Evolutionary conservation across 2,797 vertebrate genomes (phyloP).

Genomic region (Cyprinodon diabolis): DNA sequence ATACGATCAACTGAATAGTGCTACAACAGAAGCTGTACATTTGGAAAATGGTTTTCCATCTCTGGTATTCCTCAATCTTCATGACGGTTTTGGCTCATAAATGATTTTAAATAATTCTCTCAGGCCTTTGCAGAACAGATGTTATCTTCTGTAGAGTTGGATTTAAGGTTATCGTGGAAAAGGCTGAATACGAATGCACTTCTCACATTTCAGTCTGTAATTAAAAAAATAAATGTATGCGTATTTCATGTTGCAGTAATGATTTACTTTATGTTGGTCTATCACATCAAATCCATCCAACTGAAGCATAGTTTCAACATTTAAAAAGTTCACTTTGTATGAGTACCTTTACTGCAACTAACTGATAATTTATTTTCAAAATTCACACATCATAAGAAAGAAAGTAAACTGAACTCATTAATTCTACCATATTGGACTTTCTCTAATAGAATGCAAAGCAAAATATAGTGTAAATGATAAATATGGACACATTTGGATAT

Average conservation of each 20-base stretch:
- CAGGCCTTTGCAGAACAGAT: background rate
- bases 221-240: background rate
- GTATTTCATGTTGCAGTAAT: background rate
- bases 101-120: background rate
- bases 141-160: background rate
- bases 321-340: background rate
- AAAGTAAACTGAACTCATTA: background rate
- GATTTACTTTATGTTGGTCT: background rate
- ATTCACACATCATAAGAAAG: background rate
- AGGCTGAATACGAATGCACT: background rate
- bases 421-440: background rate
- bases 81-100: background rate
- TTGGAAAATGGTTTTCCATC: background rate
- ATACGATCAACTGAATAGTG: background rate
- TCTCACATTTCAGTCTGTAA: background rate
- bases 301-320: background rate
- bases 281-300: background rate
- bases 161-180: background rate
- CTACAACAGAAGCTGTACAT: background rate
- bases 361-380: background rate
- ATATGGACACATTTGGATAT: conserved; percentile 57
- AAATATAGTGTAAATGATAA: conserved; percentile 55
- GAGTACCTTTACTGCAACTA: background rate
- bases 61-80: background rate
- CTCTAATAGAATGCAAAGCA: conserved; percentile 5